Conservation (phyloP, 2,113 vertebrate genomes). For the Microtus pennsylvanicus region DNA sequence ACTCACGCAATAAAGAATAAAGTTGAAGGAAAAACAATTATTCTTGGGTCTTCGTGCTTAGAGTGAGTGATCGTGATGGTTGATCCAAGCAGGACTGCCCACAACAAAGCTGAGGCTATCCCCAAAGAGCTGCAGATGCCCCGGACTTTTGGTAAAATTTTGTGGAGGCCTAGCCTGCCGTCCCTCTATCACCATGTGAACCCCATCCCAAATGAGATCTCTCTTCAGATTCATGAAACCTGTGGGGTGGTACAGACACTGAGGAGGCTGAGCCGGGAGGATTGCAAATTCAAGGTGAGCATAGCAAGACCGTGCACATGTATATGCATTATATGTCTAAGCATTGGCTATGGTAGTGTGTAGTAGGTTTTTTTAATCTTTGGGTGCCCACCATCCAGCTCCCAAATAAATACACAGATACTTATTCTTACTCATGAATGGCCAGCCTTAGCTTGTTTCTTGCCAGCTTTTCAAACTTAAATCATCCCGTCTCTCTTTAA, state of each 20-base stretch:
- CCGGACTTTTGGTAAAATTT: not conserved
- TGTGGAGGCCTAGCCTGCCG: not conserved
- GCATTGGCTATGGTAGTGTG: not conserved
- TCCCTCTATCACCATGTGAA: not conserved
- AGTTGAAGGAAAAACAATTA: not conserved
- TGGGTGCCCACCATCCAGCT: not conserved
- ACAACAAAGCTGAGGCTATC: not conserved
- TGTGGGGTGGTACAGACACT: not conserved
- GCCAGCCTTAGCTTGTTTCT: not conserved
- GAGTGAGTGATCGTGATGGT: not conserved
- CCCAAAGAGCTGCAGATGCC: not conserved
- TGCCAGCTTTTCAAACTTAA: not conserved
- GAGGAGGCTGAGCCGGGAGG: not conserved
- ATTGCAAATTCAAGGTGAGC: not conserved
- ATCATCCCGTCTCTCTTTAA: not conserved
- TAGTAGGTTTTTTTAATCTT: not conserved
- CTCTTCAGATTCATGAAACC: not conserved
- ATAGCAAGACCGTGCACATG: too few species aligned
- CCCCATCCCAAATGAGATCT: not conserved
- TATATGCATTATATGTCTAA: too few species aligned
- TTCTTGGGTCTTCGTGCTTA: not conserved
- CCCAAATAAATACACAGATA: not conserved
- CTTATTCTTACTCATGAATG: not conserved
- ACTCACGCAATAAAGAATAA: not conserved
- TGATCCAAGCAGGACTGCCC: not conserved